These are phyloP conservation scores for Paralichthys olivaceus DNA, from an alignment of 2,113 vertebrate species.

Conservation along the genomic window DNA sequence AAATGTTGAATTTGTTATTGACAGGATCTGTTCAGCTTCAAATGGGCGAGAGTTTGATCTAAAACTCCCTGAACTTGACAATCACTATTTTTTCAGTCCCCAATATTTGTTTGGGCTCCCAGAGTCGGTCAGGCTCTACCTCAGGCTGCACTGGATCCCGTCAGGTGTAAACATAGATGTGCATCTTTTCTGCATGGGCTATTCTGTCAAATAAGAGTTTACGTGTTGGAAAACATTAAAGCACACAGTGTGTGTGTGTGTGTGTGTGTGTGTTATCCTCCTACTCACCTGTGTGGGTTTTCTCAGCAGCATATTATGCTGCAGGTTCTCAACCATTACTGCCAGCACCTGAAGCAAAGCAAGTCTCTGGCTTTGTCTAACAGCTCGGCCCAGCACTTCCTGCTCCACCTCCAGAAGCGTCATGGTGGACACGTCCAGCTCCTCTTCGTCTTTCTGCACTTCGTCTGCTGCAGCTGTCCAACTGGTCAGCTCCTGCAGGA, in stretches of 20 bases:
- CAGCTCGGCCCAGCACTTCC: constrained; percentile 47
- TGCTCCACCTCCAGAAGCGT: constrained; percentile 86
- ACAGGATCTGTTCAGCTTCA: too few species aligned
- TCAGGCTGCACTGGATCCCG: too few species aligned
- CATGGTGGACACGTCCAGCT: constrained; percentile 55
- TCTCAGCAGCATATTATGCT: constrained; percentile 87
- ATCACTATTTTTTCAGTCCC: too few species aligned
- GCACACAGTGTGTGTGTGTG: neutral
- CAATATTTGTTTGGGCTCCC: too few species aligned
- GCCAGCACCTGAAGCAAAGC: constrained; percentile 89
- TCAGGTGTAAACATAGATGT: too few species aligned
- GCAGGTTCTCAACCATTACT: constrained; percentile 86
- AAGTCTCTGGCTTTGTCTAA: constrained; percentile 77
- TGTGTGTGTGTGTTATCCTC: neutral
- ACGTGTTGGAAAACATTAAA: too few species aligned
- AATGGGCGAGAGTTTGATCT: too few species aligned
- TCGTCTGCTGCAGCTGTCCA: constrained; percentile 74
- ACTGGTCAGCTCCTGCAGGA: constrained; percentile 85
- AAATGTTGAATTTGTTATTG: too few species aligned
- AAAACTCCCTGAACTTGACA: too few species aligned
- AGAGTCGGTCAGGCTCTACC: too few species aligned
- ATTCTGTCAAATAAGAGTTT: too few species aligned
- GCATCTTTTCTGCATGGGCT: too few species aligned
- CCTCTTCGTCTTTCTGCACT: constrained; percentile 35
- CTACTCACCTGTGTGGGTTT: constrained; percentile 86